Evolutionary conservation across 2,113 vertebrate genomes (phyloP), one percentile per base, ranked within the genome.

Genomic region (Chauna torquata): DNA sequence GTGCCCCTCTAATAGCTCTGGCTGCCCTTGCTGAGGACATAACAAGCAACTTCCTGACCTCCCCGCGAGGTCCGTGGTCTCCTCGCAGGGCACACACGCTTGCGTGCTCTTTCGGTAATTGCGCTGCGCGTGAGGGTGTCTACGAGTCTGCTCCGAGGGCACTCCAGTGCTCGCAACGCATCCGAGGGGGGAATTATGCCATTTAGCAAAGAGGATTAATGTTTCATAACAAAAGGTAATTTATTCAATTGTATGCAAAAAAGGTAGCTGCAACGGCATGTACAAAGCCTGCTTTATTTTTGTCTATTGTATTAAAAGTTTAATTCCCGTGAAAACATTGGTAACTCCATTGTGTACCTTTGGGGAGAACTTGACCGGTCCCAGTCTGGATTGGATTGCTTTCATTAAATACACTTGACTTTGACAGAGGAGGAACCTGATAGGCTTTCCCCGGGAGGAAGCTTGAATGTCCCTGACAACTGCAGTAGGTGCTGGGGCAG

Each of bases 161-260:
- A 49, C 96, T 95, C 88, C 90, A 97, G 89, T 86, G 85, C 90
- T 83, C 20, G 24, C 24, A 7, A 88, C 55, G 88, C 95, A 85
- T 94, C 91, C 17, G 38, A 97, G 97, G 95, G 91, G 95, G 97
- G 97, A 98, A 97, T 98, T 97, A 98, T 57, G 95, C 85, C 89
- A 91, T 94, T 98, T 97, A 97, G 97, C 96, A 95, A 97, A 98
- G 98, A 98, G 97, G 97, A 98, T 98, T 98, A 98, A 96, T 97
- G 96, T 97, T 98, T 98, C 97, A 90, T 94, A 98, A 98, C 97
- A 98, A 97, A 97, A 98, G 97, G 88, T 98, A 98, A 98, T 98
- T 97, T 97, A 98, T 98, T 98, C 98, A 95, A 92, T 97, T 97
- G 95, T 97, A 98, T 98, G 98, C 97, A 98, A 98, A 97, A 97